phyloP scores from a whole-genome alignment of 1,140 invertebrate genomes.

The Drosophila bifasciata region DNA sequence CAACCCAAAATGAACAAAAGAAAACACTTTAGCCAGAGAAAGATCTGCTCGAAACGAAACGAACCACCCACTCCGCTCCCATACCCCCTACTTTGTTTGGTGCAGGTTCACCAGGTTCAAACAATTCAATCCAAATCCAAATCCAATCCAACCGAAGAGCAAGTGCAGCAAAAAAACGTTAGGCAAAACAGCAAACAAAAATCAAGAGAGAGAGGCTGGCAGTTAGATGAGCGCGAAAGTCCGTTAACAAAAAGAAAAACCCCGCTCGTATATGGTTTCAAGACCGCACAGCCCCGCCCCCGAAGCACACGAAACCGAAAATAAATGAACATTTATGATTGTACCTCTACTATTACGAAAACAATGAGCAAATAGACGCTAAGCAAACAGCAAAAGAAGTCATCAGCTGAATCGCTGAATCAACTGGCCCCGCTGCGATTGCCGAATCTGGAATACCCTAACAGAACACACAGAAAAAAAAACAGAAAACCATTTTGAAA shows the following conservation, averaged over 20 bases:
- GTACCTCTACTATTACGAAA: constrained; percentile 65
- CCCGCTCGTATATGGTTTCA: constrained; percentile 73
- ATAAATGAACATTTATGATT: constrained; percentile 47
- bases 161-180: not conserved
- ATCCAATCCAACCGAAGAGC: constrained; percentile 1
- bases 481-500: too few species aligned
- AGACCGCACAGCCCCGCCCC: constrained; percentile 51
- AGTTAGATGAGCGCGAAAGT: too few species aligned
- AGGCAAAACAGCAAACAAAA: too few species aligned
- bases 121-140: not conserved
- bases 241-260: constrained; percentile 9
- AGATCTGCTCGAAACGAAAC: constrained; percentile 27
- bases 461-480: not conserved
- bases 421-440: not conserved
- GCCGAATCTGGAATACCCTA: constrained; percentile 29
- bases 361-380: constrained; percentile 58
- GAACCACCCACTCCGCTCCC: too few species aligned
- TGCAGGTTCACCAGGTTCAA: not conserved
- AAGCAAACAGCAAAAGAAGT: constrained; percentile 41
- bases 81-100: too few species aligned
- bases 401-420: constrained; percentile 29
- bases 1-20: not conserved
- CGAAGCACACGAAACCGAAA: constrained; percentile 45
- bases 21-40: constrained; percentile 3
- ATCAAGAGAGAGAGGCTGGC: too few species aligned